Conservation (phyloP, 2,888 invertebrate species). For the Melolontha melolontha region DNA sequence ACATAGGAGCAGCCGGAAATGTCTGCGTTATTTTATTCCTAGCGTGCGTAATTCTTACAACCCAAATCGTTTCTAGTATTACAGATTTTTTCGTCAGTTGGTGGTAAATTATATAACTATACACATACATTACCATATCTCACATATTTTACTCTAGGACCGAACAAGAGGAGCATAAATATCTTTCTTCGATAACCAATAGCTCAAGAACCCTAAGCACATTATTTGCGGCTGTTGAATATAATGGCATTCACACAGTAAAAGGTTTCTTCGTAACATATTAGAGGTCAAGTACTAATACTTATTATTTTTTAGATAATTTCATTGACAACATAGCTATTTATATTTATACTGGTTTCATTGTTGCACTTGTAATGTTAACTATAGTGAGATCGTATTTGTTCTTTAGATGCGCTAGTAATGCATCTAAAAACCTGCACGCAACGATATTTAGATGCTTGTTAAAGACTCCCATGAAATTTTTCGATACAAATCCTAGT, state of each 20-base stretch:
- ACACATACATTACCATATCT: slow-evolving; percentile 13
- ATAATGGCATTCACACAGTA: background rate
- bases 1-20: slow-evolving; percentile 49
- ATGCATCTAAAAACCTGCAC: slow-evolving; percentile 77
- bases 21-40: slow-evolving; percentile 43
- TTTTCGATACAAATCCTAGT: slow-evolving; percentile 88
- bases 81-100: slow-evolving; percentile 50
- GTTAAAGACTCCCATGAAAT: slow-evolving; percentile 70
- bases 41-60: slow-evolving; percentile 39
- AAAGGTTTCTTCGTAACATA: background rate
- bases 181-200: background rate
- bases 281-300: background rate
- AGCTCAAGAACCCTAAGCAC: background rate
- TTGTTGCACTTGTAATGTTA: slow-evolving; percentile 68
- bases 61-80: slow-evolving; percentile 47
- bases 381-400: slow-evolving; percentile 73
- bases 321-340: slow-evolving; percentile 58
- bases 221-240: background rate
- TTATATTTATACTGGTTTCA: slow-evolving; percentile 72
- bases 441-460: slow-evolving; percentile 76
- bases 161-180: slow-evolving; percentile 31
- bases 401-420: slow-evolving; percentile 74
- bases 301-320: background rate
- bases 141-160: slow-evolving; percentile 47
- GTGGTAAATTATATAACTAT: slow-evolving; percentile 45